phyloP scores from a whole-genome alignment of 1,140 invertebrate genomes.

The Fopius arisanus region DNA sequence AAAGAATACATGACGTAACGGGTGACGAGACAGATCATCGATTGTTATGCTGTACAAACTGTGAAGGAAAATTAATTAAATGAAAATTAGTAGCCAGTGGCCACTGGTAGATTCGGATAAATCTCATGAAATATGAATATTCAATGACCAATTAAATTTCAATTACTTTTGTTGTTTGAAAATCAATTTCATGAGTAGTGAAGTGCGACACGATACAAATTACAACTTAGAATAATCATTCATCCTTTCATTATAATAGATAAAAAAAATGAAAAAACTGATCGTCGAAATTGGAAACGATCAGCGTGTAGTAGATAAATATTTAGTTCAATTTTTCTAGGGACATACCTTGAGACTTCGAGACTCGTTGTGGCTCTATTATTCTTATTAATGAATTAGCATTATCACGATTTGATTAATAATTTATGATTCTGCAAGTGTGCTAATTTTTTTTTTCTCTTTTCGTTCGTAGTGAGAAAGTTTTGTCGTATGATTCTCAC shows the following conservation, averaged over 20 bases:
- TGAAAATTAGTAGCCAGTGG: neutral
- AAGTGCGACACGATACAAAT: neutral
- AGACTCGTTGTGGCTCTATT: conserved; percentile 53
- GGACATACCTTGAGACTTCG: conserved; percentile 53
- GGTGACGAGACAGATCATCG: neutral
- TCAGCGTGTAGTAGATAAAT: neutral
- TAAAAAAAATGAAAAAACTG: neutral
- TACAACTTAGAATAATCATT: neutral
- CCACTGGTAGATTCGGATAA: neutral
- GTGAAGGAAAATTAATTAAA: neutral
- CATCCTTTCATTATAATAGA: neutral
- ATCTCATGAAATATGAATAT: conserved; percentile 1
- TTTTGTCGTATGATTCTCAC: neutral
- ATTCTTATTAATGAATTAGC: neutral
- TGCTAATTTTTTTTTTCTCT: neutral
- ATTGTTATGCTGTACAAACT: conserved; percentile 2
- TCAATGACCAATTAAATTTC: conserved; percentile 44
- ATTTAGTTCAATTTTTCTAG: conserved; percentile 60
- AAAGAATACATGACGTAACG: neutral
- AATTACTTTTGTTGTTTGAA: conserved; percentile 25
- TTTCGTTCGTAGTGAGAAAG: neutral
- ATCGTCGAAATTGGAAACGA: neutral
- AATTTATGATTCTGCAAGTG: conserved; percentile 3
- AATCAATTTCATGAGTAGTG: neutral
- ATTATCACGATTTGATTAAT: neutral